phyloP scores from a whole-genome alignment of 2,797 vertebrate genomes.

The Gadopsis marmoratus region DNA sequence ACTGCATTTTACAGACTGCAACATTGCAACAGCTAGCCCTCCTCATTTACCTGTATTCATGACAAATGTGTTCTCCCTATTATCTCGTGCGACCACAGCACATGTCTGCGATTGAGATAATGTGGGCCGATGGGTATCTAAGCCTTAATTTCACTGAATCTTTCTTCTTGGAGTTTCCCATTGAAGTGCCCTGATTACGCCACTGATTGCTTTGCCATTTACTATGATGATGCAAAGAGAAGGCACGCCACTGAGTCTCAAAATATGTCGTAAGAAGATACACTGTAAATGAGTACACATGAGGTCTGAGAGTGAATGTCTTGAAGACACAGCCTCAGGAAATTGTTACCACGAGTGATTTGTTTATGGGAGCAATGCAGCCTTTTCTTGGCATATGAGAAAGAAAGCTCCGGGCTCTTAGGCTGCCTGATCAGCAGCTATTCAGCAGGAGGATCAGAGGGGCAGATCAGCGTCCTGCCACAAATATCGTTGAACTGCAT shows the following conservation, averaged over 20 bases:
- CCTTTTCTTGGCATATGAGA: constrained; percentile 28
- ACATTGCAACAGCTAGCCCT: background rate
- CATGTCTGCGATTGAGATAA: constrained; percentile 2
- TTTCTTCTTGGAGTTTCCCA: constrained; percentile 15
- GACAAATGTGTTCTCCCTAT: background rate
- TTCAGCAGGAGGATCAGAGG: constrained; percentile 18
- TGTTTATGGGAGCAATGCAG: constrained; percentile 27
- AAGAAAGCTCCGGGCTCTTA: background rate
- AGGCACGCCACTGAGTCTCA: background rate
- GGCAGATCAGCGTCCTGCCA: background rate
- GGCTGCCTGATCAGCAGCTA: constrained; percentile 19
- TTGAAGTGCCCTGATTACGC: constrained; percentile 3
- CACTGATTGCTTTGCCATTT: constrained; percentile 1
- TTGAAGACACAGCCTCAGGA: constrained; percentile 12
- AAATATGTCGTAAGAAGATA: background rate
- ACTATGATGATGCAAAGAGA: constrained; percentile 9
- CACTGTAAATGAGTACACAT: constrained; percentile 8
- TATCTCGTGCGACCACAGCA: background rate
- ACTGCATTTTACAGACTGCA: background rate
- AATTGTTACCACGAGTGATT: constrained; percentile 14
- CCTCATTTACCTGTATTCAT: constrained; percentile 6
- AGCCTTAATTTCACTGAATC: constrained; percentile 1
- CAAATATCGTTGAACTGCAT: background rate
- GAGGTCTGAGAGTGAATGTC: background rate
- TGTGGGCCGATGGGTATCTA: background rate